These are phyloP conservation scores for Fregata magnificens DNA, from an alignment of 2,113 vertebrate species.

Conservation along the genomic window DNA sequence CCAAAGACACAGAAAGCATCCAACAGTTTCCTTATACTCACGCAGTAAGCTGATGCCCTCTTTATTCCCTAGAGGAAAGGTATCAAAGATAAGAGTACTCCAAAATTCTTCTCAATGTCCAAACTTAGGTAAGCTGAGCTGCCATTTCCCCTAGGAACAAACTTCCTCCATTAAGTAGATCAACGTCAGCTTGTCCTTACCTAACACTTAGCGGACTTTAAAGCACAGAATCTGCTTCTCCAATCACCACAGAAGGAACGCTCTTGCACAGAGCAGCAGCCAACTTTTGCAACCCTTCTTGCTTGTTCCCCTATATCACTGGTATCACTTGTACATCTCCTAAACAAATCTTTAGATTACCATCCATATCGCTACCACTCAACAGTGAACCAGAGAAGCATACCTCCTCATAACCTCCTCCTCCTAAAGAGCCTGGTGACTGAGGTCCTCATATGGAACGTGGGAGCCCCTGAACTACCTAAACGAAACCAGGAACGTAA, in stretches of 20 bases:
- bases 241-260: background rate
- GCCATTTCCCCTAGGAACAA: background rate
- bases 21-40: background rate
- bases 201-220: background rate
- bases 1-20: background rate
- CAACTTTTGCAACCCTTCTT: background rate
- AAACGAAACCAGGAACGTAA: fast-evolving
- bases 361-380: no score
- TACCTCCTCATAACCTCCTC: background rate
- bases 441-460: background rate
- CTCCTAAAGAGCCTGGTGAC: background rate
- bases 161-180: background rate
- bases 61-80: background rate
- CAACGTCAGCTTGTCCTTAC: background rate
- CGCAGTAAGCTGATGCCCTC: background rate
- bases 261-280: background rate
- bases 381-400: background rate
- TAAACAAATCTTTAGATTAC: background rate
- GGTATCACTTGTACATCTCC: background rate
- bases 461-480: background rate
- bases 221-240: background rate
- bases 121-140: background rate
- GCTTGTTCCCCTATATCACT: no score
- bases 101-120: background rate
- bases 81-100: background rate